A percentile compares a stretch with the other conserved stretches of the same genome.
phyloP scores from a whole-genome alignment of 64 coral and sea anemone genomes.

The Pocillopora damicornis region DNA sequence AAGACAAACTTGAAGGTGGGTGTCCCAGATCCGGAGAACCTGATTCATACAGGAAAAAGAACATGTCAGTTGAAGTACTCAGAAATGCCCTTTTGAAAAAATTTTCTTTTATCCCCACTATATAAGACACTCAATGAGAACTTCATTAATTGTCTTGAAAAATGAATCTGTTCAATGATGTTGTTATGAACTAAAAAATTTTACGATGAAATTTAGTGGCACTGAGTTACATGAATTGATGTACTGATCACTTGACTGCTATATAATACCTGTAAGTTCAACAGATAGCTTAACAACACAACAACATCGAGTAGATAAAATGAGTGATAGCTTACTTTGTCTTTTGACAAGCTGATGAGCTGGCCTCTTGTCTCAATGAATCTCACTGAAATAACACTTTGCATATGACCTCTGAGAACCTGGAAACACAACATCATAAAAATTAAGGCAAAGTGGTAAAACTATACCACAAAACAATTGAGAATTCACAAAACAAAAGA shows the following conservation, averaged over 20 bases:
- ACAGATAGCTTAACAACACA: no score
- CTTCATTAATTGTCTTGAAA: no score
- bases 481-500: no score
- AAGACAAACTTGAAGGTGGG: conserved; percentile 98
- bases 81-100: not conserved
- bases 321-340: conserved; percentile 55
- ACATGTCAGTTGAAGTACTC: not conserved
- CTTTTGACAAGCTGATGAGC: conserved; percentile 90
- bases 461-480: no score
- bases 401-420: conserved; percentile 98
- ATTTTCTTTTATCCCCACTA: not conserved
- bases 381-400: conserved; percentile 84
- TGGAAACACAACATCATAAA: not conserved
- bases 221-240: no score
- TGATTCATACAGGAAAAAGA: not conserved
- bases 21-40: conserved; percentile 98
- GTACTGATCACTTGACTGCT: no score
- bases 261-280: no score
- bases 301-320: no score
- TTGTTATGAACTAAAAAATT: no score
- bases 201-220: no score
- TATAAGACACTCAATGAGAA: no score
- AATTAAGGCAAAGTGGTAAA: not conserved
- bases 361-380: conserved; percentile 91
- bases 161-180: no score